Evolutionary conservation across 92 coral and sea anemone genomes (phyloP).

Genomic region (Zoanthus solanderi): DNA sequence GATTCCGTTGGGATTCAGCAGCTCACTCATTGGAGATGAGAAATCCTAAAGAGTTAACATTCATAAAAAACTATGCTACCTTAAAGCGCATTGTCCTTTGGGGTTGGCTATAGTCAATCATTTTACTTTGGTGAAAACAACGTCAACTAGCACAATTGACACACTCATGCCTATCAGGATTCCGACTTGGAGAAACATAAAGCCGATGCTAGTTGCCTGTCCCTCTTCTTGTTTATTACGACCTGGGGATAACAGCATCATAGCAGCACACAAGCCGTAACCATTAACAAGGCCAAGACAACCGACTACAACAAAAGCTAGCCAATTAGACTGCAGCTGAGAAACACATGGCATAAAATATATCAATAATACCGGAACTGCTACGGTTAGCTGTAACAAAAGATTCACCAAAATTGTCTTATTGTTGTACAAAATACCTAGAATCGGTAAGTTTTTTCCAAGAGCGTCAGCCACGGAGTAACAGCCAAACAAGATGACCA

Average conservation of each 20-base stretch:
- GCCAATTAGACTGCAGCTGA: conserved; percentile 84
- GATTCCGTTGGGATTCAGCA: no score
- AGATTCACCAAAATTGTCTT: conserved; percentile 72
- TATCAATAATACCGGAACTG: conserved; percentile 82
- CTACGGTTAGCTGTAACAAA: conserved; percentile 80
- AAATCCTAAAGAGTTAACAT: no score
- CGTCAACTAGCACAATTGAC: conserved; percentile 79
- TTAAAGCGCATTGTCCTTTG: no score
- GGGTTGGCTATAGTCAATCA: not conserved
- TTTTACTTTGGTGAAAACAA: conserved; percentile 67
- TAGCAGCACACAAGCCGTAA: conserved; percentile 88
- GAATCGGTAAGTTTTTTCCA: conserved; percentile 85
- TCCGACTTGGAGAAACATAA: conserved; percentile 86
- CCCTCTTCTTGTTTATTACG: conserved; percentile 82
- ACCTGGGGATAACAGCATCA: conserved; percentile 94
- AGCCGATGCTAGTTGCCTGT: conserved; percentile 88
- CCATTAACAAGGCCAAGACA: conserved; percentile 85
- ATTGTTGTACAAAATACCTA: conserved; percentile 86
- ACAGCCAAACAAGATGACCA: conserved; percentile 87
- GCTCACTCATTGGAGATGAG: no score
- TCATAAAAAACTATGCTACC: no score
- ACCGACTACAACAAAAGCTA: conserved; percentile 79
- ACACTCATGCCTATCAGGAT: conserved; percentile 78
- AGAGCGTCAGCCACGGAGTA: conserved; percentile 87
- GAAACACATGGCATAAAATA: conserved; percentile 84